Conservation (phyloP, 2,888 invertebrate species). For the Drosophila bunnanda region DNA sequence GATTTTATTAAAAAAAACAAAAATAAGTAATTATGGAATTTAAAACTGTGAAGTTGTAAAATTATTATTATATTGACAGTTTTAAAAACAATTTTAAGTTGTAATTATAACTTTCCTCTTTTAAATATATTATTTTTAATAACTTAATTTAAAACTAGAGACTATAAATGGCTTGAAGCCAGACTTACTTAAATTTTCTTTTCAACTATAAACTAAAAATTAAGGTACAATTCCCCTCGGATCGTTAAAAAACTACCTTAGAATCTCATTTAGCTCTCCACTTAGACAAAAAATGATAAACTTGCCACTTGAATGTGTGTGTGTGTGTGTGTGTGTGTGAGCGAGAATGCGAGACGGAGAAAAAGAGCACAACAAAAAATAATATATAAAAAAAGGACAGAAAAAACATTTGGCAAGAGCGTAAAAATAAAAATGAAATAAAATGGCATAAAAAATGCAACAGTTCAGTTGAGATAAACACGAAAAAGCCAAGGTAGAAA, state of each 20-base stretch:
- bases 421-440: conserved; percentile 71
- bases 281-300: conserved; percentile 63
- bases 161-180: too few relatives aligned
- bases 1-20: too few relatives aligned
- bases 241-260: conserved; percentile 2
- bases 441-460: conserved; percentile 78
- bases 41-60: too few relatives aligned
- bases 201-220: neutral
- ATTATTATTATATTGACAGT: too few relatives aligned
- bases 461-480: conserved; percentile 63
- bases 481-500: conserved; percentile 50
- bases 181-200: neutral
- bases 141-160: neutral
- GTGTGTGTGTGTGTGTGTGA: conserved; percentile 21
- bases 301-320: conserved; percentile 20
- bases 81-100: too few relatives aligned
- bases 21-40: too few relatives aligned
- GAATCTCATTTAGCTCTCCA: conserved; percentile 4
- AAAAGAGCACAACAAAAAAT: conserved; percentile 22
- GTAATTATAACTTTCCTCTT: neutral
- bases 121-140: neutral
- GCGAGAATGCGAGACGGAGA: conserved; percentile 22
- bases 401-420: conserved; percentile 55
- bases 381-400: conserved; percentile 6
- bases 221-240: conserved; percentile 4